A percentile compares a stretch with the other conserved stretches of the same genome.
Evolutionary conservation across 2,113 vertebrate species (phyloP).

Genomic region (Pholis gunnellus): DNA sequence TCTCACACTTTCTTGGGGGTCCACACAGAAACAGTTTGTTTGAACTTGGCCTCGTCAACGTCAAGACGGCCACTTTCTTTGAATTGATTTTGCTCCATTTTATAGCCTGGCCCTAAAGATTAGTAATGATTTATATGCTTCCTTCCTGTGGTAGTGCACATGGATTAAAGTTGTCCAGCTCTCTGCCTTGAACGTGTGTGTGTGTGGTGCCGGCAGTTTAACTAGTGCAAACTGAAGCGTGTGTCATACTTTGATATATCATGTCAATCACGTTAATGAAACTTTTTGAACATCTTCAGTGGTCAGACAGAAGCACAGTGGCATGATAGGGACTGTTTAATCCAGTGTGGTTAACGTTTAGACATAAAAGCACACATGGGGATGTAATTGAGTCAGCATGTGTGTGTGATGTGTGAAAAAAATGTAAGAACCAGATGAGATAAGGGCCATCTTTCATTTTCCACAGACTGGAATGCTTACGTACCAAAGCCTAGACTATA

Average conservation of each 20-base stretch:
- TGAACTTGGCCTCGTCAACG: constrained; percentile 91
- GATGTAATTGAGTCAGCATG: constrained; percentile 70
- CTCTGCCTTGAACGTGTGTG: constrained; percentile 83
- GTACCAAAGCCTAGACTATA: background rate
- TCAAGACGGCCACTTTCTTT: constrained; percentile 92
- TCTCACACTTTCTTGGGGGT: constrained; percentile 69
- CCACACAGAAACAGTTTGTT: constrained; percentile 81
- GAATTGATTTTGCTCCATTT: constrained; percentile 91
- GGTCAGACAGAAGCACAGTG: constrained; percentile 39
- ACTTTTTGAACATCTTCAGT: constrained; percentile 42
- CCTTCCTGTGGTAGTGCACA: constrained; percentile 90
- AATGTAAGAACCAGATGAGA: constrained; percentile 18
- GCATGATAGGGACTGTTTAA: constrained; percentile 34
- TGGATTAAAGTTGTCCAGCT: constrained; percentile 91
- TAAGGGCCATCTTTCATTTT: constrained; percentile 31
- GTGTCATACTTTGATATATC: constrained; percentile 45
- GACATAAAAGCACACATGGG: constrained; percentile 52
- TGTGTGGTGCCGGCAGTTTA: constrained; percentile 21
- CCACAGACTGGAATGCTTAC: background rate
- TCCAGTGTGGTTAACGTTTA: constrained; percentile 36
- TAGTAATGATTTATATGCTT: constrained; percentile 95
- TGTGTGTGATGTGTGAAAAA: constrained; percentile 42
- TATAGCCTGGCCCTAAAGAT: constrained; percentile 92
- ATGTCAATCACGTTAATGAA: constrained; percentile 52
- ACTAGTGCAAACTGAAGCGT: constrained; percentile 20